Conservation (phyloP, 2,113 vertebrate species). For the Prietella phreatophila region DNA sequence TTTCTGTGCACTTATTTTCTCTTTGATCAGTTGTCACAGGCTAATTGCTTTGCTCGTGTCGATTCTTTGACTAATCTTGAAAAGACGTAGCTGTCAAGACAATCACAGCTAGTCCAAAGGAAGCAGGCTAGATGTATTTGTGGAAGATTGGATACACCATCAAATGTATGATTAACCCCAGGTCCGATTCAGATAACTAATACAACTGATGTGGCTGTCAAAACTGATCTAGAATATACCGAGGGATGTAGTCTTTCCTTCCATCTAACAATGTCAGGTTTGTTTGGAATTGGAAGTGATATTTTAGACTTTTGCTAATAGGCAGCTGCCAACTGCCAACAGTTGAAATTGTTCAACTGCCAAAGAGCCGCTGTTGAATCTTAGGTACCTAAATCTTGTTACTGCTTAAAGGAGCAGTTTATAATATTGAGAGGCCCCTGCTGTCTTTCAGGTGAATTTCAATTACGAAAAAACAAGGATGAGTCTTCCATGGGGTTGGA, state of each 20-base stretch:
- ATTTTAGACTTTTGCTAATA: background rate
- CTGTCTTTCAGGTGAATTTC: background rate
- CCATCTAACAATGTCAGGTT: background rate
- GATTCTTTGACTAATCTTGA: constrained; percentile 18
- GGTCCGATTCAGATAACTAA: background rate
- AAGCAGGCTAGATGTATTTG: background rate
- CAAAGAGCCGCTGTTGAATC: background rate
- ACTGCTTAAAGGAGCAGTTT: background rate
- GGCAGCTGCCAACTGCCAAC: no score
- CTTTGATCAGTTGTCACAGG: constrained; percentile 32
- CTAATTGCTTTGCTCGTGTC: constrained; percentile 31
- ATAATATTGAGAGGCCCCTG: constrained; percentile 1
- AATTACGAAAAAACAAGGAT: background rate
- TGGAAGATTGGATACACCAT: background rate
- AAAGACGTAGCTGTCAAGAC: background rate
- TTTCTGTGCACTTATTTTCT: constrained; percentile 51
- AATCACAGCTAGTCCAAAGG: background rate
- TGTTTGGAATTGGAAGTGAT: background rate
- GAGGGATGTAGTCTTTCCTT: background rate
- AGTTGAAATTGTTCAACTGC: background rate
- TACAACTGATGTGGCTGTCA: background rate
- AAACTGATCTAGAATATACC: background rate
- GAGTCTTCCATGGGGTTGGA: background rate
- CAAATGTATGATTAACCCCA: background rate
- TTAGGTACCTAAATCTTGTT: background rate